Conservation (phyloP, 1,140 invertebrate species). For the Bombus pyrosoma region DNA sequence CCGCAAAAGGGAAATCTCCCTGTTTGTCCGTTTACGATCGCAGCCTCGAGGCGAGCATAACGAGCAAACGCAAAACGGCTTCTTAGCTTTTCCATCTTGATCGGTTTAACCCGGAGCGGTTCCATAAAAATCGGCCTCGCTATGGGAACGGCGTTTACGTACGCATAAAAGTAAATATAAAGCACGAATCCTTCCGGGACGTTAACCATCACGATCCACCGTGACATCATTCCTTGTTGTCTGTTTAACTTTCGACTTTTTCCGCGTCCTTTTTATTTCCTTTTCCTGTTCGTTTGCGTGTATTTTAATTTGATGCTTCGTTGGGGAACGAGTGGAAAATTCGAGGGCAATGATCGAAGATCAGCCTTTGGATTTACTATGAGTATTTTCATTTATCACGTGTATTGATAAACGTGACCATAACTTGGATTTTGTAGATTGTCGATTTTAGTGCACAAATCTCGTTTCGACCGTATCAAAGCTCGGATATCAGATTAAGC, state of each 20-base stretch:
- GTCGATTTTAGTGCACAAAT: no score
- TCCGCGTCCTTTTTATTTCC: neutral
- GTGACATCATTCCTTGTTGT: neutral
- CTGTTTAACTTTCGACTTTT: no score
- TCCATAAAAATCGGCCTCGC: conserved; percentile 77
- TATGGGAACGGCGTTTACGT: conserved; percentile 74
- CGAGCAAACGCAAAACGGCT: conserved; percentile 76
- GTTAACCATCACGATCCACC: conserved; percentile 69
- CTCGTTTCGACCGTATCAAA: no score
- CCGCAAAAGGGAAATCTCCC: conserved; percentile 48
- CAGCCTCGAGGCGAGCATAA: conserved; percentile 64
- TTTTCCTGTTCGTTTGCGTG: neutral
- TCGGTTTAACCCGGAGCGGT: conserved; percentile 79
- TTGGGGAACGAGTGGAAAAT: neutral
- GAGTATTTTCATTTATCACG: no score
- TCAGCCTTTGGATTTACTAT: neutral
- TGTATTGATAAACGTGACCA: no score
- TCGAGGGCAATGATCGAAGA: neutral
- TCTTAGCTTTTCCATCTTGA: conserved; percentile 81
- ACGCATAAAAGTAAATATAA: conserved; percentile 81
- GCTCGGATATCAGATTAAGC: no score
- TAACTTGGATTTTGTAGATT: no score
- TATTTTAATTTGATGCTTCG: conserved; percentile 11
- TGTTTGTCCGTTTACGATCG: conserved; percentile 74
- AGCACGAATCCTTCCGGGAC: conserved; percentile 77